Percentiles rank a stretch among this genome's conserved stretches.
Evolutionary conservation across 2,888 invertebrate species (phyloP).

Genomic region (Elgonia sp.): DNA sequence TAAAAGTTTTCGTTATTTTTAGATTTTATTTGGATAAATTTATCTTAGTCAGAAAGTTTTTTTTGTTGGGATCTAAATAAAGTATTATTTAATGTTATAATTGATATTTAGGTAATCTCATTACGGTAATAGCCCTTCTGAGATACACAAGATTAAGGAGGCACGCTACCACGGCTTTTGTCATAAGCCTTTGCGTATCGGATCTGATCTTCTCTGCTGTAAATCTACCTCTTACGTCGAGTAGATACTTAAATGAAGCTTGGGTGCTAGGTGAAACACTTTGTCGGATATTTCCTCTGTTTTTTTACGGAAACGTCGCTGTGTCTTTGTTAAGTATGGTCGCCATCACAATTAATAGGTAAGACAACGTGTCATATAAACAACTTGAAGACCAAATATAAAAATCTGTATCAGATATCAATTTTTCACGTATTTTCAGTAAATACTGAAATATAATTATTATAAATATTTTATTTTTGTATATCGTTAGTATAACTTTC

Average conservation of each 20-base stretch:
- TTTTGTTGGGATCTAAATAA: neutral
- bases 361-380: constrained; percentile 79
- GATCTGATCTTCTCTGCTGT: constrained; percentile 95
- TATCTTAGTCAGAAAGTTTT: no score
- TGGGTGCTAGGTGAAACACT: constrained; percentile 94
- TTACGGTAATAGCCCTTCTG: constrained; percentile 93
- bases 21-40: no score
- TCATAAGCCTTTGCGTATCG: constrained; percentile 94
- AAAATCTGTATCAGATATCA: no score
- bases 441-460: no score
- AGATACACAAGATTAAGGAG: constrained; percentile 93
- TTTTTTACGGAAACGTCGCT: constrained; percentile 96
- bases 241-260: constrained; percentile 93
- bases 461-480: no score
- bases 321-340: constrained; percentile 96
- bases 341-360: constrained; percentile 96
- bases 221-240: constrained; percentile 94
- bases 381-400: constrained; percentile 19
- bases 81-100: constrained; percentile 42
- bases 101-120: constrained; percentile 91
- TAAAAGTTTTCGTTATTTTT: no score
- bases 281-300: constrained; percentile 94
- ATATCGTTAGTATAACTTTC: no score
- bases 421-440: no score
- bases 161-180: constrained; percentile 96